These are phyloP conservation scores for Sebastes hubbsi DNA, from an alignment of 2,797 vertebrate genomes.

Conservation along the genomic window DNA sequence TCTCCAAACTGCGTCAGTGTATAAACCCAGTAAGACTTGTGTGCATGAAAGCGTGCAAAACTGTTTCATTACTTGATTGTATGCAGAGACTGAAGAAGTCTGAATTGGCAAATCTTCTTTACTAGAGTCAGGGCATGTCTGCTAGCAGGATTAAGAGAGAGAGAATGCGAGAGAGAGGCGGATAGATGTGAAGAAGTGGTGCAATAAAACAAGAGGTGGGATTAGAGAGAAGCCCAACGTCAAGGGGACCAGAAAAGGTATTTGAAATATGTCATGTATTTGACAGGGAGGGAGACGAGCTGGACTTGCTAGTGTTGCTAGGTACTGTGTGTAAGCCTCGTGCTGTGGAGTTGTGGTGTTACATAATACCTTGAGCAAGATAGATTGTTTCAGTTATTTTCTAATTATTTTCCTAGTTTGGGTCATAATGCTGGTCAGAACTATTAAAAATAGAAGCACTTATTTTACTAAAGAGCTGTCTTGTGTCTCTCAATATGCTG, in stretches of 20 bases:
- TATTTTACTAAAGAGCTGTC: not conserved
- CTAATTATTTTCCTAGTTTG: not conserved
- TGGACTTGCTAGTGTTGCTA: not conserved
- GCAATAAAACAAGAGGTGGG: conserved; percentile 27
- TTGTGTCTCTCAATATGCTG: not conserved
- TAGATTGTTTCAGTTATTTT: conserved; percentile 5
- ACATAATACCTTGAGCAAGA: conserved; percentile 16
- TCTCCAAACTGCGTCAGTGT: not conserved
- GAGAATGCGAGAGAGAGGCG: not conserved
- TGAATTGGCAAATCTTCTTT: conserved; percentile 88
- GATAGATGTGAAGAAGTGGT: not conserved
- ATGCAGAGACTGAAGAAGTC: conserved; percentile 82
- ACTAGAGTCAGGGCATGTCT: conserved; percentile 84
- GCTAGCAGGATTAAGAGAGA: conserved; percentile 80
- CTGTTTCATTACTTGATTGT: conserved; percentile 87
- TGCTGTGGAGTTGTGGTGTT: conserved; percentile 39
- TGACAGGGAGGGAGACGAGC: not conserved
- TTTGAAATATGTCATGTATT: conserved; percentile 47
- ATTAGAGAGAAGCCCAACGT: conserved; percentile 27
- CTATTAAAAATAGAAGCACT: not conserved
- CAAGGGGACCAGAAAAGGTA: conserved; percentile 8
- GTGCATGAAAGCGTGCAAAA: conserved; percentile 82
- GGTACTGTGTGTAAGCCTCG: conserved; percentile 4
- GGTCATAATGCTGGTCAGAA: not conserved
- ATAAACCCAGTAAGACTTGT: conserved; percentile 48